phyloP scores from a whole-genome alignment of 2,113 vertebrate genomes.

The Callipepla californica region DNA sequence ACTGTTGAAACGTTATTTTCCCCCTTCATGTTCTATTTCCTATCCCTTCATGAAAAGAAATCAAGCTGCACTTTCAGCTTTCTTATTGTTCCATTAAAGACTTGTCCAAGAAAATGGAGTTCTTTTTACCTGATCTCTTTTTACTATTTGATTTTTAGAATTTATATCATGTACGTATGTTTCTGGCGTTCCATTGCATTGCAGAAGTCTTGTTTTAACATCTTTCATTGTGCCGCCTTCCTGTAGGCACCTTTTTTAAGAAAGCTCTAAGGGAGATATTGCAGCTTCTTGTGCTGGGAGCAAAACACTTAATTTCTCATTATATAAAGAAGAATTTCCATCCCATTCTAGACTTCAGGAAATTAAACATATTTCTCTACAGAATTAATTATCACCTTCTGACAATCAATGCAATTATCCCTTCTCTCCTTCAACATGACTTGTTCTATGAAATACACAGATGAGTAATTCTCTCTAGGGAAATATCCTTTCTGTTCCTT shows the following conservation, averaged over 20 bases:
- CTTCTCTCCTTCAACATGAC: conserved; percentile 59
- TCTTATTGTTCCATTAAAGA: background rate
- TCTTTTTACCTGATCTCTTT: background rate
- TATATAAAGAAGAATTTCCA: conserved; percentile 46
- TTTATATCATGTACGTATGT: background rate
- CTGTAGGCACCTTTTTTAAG: background rate
- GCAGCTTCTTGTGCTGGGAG: background rate
- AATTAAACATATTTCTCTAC: conserved; percentile 52
- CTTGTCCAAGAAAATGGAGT: background rate
- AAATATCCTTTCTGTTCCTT: conserved; percentile 68
- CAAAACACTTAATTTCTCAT: conserved; percentile 53
- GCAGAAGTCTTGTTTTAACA: background rate
- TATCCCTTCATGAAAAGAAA: background rate
- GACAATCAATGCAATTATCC: conserved; percentile 73
- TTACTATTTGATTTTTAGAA: background rate
- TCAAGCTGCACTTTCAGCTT: background rate
- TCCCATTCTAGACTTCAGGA: conserved; percentile 53
- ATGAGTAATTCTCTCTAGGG: conserved; percentile 67
- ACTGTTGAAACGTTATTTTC: background rate
- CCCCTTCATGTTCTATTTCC: background rate
- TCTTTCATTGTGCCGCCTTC: background rate
- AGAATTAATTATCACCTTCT: conserved; percentile 72
- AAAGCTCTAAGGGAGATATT: background rate
- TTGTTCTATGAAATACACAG: conserved; percentile 36
- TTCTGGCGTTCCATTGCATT: background rate